Base-by-base conservation (phyloP, 2,888 invertebrate species). In the Artemia sinica region DNA sequence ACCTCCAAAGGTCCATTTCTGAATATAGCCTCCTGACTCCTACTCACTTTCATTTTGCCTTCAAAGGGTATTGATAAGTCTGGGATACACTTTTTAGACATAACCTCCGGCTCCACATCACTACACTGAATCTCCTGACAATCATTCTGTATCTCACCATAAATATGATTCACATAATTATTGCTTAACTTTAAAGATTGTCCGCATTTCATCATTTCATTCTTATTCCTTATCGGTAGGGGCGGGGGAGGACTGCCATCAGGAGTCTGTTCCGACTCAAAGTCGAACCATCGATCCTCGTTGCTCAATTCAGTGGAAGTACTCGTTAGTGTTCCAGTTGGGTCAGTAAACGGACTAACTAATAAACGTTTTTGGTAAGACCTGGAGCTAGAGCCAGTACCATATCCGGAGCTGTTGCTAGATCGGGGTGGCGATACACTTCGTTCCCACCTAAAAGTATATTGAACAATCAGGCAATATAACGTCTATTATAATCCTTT, bases 341-440 rank as follows among this genome's bases (percentile, higher is more conserved):
- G 58, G 58, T 58, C 58, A 9, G 18, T 18, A 18, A 58, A 58
- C 14, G 58, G n/a, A 8, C 14, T 14, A 14, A 18, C 9, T n/a
- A 58, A 8, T 52, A 68, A 28, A 48, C 65, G 28, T 49, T 48
- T 67, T 66, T 67, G 48, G 48, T 52, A 68, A 4, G 80, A 79
- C 72, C 79, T 77, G 69, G 79, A 79, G 71, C 80, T 80, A 73
- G 79, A 80, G 77, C 88, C 89, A 9, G 89, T 89, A 70, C 89
- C 89, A 76, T 90, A 90, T 6, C 89, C 89, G 52, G 88, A 88
- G 80, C 88, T 88, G 76, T 87, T 88, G 74, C 86, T 86, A 72
- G 89, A 86, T 74, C 88, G 83, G 68, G 89, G 89, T 67, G 89
- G 89, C 66, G 85, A 85, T 78, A 87, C 79, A 73, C 86, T 86